Evolutionary conservation across 2,888 invertebrate species (phyloP).

Genomic region (Caenorhabditis panamensis): DNA sequence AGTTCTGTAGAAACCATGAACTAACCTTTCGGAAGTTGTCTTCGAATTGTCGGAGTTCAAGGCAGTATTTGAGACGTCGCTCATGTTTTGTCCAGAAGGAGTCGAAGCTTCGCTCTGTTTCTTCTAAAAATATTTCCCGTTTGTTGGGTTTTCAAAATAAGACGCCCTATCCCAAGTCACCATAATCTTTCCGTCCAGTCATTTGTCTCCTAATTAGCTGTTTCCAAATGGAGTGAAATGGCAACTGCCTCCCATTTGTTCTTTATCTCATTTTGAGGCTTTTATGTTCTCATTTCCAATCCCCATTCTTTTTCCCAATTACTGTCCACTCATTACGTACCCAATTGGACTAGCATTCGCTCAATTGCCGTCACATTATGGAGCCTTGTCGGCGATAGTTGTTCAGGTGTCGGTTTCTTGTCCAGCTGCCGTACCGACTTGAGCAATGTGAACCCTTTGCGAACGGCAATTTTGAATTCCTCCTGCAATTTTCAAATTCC

Average conservation of each 20-base stretch:
- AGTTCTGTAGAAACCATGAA: too few relatives aligned
- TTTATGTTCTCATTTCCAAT: conserved; percentile 17
- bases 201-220: background rate
- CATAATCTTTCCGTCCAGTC: too few relatives aligned
- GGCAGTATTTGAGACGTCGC: conserved; percentile 90
- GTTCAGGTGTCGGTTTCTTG: conserved; percentile 76
- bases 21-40: conserved; percentile 90
- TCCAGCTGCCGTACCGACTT: conserved; percentile 83
- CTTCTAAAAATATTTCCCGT: conserved; percentile 62
- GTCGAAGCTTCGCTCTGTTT: conserved; percentile 92
- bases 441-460: conserved; percentile 91
- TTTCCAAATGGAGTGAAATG: background rate
- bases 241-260: background rate
- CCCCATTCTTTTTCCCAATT: conserved; percentile 8
- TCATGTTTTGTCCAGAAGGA: conserved; percentile 95
- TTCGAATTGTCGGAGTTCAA: conserved; percentile 93
- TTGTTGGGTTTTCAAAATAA: background rate
- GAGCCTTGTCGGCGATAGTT: conserved; percentile 82
- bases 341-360: conserved; percentile 85
- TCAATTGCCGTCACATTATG: conserved; percentile 92
- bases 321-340: conserved; percentile 46
- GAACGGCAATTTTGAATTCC: conserved; percentile 90
- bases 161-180: too few relatives aligned
- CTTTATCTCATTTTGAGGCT: background rate
- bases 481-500: conserved; percentile 83